Conservation (phyloP, 2,888 invertebrate species). For the Athalia cordata region DNA sequence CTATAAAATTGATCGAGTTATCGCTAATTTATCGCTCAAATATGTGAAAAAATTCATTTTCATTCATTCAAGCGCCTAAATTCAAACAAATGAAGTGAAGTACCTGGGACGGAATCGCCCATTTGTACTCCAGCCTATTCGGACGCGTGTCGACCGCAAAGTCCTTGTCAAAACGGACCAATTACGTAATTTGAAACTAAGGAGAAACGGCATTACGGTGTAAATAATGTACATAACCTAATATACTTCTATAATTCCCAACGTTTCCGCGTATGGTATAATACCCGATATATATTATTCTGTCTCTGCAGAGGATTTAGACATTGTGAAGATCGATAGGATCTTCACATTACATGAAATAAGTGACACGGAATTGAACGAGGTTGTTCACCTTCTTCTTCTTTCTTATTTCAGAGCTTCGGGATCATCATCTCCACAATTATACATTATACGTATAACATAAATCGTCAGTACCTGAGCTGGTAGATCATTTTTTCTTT, state of each 20-base stretch:
- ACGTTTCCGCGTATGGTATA: too few relatives aligned
- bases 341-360: not conserved
- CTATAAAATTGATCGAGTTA: too few relatives aligned
- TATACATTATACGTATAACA: too few relatives aligned
- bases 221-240: not conserved
- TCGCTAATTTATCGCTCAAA: too few relatives aligned
- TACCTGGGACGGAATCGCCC: not conserved
- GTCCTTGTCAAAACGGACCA: slow-evolving; percentile 38
- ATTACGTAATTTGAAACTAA: slow-evolving; percentile 30
- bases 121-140: not conserved
- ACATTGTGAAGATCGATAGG: slow-evolving; percentile 16
- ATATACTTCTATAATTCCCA: too few relatives aligned
- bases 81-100: too few relatives aligned
- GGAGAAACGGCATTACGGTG: slow-evolving; percentile 13
- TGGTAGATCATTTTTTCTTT: too few relatives aligned
- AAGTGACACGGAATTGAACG: not conserved
- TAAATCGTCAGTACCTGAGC: too few relatives aligned
- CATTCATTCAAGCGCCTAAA: too few relatives aligned
- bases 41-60: too few relatives aligned
- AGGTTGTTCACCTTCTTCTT: not conserved
- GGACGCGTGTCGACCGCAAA: slow-evolving; percentile 9
- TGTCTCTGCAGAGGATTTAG: slow-evolving; percentile 29
- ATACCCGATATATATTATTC: not conserved
- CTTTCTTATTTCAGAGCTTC: too few relatives aligned
- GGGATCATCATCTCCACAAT: too few relatives aligned